These are phyloP conservation scores for Sapayoa aenigma DNA, from an alignment of 2,113 vertebrate genomes.

Conservation along the genomic window DNA sequence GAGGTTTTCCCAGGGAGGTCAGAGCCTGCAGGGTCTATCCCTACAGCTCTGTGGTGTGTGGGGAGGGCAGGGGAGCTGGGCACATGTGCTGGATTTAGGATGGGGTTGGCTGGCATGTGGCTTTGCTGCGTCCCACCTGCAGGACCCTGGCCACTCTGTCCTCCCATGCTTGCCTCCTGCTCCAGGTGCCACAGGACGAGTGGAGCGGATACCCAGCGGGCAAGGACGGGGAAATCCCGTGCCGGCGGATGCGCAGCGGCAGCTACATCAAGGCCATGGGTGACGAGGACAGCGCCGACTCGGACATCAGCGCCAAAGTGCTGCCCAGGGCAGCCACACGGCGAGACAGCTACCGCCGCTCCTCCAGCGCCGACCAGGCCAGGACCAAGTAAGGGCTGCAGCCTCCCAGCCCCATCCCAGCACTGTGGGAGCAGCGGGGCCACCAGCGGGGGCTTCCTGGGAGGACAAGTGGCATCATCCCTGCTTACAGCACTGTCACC, in stretches of 20 bases:
- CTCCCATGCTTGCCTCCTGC: neutral
- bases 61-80: neutral
- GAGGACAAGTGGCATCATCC: neutral
- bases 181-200: constrained; percentile 93
- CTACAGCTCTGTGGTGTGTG: neutral
- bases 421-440: neutral
- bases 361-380: constrained; percentile 94
- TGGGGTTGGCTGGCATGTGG: neutral
- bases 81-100: rapidly evolving
- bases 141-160: rapidly evolving
- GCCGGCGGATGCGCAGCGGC: constrained; percentile 95
- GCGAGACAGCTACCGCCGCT: constrained; percentile 89
- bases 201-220: constrained; percentile 87
- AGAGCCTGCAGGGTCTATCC: neutral
- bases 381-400: constrained; percentile 78
- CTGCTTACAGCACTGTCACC: rapidly evolving
- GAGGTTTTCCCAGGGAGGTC: neutral
- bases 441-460: neutral
- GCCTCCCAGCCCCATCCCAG: rapidly evolving
- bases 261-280: constrained; percentile 99
- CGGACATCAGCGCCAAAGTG: constrained; percentile 88
- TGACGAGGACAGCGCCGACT: constrained; percentile 93
- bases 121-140: rapidly evolving
- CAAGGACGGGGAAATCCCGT: constrained; percentile 92
- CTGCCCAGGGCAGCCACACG: constrained; percentile 86